These are phyloP conservation scores for Archivesica marissinica DNA, from an alignment of 1,140 invertebrate genomes.

Conservation along the genomic window DNA sequence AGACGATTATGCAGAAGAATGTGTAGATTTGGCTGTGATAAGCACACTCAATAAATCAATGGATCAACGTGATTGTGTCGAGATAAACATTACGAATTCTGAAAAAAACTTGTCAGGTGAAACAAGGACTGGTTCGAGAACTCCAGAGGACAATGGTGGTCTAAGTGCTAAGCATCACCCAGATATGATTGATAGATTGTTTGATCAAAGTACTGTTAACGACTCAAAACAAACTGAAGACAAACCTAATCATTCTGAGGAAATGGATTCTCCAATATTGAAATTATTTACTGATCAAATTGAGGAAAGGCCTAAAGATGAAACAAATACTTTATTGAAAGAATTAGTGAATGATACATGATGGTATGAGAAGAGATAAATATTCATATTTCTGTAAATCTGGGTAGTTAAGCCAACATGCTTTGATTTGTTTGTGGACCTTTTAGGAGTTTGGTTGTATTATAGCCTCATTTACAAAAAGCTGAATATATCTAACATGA, in stretches of 20 bases:
- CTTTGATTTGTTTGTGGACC: too few species aligned
- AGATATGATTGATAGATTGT: not conserved
- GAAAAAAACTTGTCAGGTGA: not conserved
- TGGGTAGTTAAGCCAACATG: not conserved
- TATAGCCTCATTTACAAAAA: too few species aligned
- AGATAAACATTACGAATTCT: not conserved
- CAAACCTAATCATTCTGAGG: not conserved
- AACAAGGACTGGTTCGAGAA: not conserved
- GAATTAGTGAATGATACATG: slow-evolving; percentile 1
- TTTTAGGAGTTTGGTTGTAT: too few species aligned
- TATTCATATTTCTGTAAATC: not conserved
- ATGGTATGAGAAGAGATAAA: not conserved
- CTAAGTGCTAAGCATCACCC: not conserved
- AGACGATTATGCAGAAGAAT: not conserved
- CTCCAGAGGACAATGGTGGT: not conserved
- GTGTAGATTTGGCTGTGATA: not conserved
- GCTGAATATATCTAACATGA: not conserved
- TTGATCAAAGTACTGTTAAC: not conserved
- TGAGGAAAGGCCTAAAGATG: not conserved
- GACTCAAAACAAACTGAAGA: not conserved
- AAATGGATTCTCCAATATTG: slow-evolving; percentile 8
- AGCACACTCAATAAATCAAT: not conserved
- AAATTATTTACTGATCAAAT: not conserved
- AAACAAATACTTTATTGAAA: not conserved
- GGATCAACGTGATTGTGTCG: not conserved